Base-by-base conservation (phyloP, 35 echinoderm and acorn worm genomes). In the Eucidaris tribuloides region DNA sequence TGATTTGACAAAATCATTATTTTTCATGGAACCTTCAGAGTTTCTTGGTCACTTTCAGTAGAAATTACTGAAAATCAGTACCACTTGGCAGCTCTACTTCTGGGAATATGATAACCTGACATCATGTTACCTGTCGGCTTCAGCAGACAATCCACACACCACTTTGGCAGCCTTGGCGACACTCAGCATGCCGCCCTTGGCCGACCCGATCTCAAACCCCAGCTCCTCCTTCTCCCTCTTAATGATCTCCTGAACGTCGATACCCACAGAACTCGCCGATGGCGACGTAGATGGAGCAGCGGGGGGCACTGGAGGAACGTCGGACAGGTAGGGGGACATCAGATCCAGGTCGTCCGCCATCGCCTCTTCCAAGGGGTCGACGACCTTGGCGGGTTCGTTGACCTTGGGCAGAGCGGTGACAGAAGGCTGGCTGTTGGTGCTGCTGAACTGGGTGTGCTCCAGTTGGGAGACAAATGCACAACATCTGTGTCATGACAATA, bases 391-490 rank as follows among this genome's bases (percentile, higher is more conserved):
- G 37, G 77, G 38, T 15, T 89, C 87, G 29, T 55, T 76, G 33
- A 89, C 87, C 15, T 92, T 92, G 52, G 86, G 81, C 24, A 94
- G 57, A 24, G 82, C 58, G 58, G 87, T 82, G 45, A 84, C 66
- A 15, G 85, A 77, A 37, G 87, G 64, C 20, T 89, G 86, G 27
- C 55, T 61, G 15, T 81, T 82, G 19, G 60, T 83, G 76, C 82
- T 93, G 83, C 91, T 99, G 89, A 99, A 99, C 40, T 99, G 96
- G 19, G 89, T 86, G 83, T 99, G 96, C 18, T 99, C 96, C 20
- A 99, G 74, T 56, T 99, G 96, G 19, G 96, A 93, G 19, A 99
- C 96, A 56, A 93, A 99, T 22, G 96, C 96, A 89, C 96, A 99
- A 58, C 96, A 99, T 61, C 96, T 99, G 90, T 20, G n/a, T n/a